These are phyloP conservation scores for Ploceus nigricollis DNA, from an alignment of 2,113 vertebrate genomes.

Conservation along the genomic window DNA sequence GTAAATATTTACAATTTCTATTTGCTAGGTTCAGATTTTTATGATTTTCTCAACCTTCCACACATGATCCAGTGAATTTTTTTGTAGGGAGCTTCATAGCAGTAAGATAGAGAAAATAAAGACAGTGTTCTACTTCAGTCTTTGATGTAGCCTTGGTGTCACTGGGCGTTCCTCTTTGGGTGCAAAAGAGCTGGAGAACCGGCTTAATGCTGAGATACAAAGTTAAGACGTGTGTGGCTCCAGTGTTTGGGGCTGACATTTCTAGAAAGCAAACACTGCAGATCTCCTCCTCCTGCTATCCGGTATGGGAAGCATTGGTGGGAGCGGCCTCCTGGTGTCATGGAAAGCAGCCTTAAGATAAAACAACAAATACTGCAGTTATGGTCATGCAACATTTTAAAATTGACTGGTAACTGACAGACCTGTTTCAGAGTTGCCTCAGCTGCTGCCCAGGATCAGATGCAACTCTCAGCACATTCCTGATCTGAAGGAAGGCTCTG, in stretches of 20 bases:
- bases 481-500: not conserved
- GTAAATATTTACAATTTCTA: not conserved
- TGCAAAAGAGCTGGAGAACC: not conserved
- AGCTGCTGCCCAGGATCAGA: not conserved
- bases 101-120: not conserved
- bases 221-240: not conserved
- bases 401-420: not conserved
- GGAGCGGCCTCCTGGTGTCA: not conserved
- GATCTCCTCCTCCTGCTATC: not conserved
- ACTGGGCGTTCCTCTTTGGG: not conserved
- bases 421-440: not conserved
- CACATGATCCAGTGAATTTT: not conserved
- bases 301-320: not conserved
- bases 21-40: not conserved
- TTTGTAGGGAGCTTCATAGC: not conserved
- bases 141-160: not conserved
- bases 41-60: not conserved
- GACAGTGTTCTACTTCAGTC: not conserved
- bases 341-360: not conserved
- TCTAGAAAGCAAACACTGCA: not conserved
- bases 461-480: fast-evolving
- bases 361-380: not conserved
- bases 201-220: not conserved
- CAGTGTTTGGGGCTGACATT: not conserved
- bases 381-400: not conserved